Evolutionary conservation across 2,113 vertebrate genomes (phyloP).

Genomic region (Passer montanus): DNA sequence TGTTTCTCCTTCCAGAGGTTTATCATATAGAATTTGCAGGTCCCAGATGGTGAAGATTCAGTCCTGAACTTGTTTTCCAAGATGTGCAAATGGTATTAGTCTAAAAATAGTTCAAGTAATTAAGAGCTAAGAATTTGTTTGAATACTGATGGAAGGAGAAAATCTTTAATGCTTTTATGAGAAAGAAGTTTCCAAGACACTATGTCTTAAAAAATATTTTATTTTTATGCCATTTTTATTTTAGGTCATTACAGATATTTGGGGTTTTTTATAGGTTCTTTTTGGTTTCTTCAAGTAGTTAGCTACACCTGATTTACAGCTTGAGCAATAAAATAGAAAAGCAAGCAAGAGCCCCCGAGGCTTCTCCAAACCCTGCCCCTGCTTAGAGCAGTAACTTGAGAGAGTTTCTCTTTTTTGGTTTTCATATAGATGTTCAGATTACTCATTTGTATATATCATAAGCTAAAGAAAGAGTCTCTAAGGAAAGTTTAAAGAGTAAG

Average conservation of each 20-base stretch:
- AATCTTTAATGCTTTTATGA: neutral
- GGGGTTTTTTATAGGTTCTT: neutral
- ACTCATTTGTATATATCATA: neutral
- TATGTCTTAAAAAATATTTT: neutral
- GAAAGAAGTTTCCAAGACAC: neutral
- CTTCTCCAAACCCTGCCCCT: neutral
- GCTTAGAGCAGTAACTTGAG: neutral
- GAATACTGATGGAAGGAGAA: neutral
- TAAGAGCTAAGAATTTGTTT: neutral
- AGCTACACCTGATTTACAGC: neutral
- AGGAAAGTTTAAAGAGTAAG: neutral
- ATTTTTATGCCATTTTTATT: neutral
- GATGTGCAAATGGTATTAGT: neutral
- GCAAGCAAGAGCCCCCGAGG: neutral
- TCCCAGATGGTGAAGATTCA: neutral
- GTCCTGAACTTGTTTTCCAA: neutral
- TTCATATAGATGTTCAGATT: neutral
- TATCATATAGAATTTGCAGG: neutral
- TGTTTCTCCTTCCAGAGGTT: neutral
- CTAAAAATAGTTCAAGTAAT: constrained; percentile 35
- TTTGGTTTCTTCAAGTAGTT: neutral
- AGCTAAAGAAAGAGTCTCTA: neutral
- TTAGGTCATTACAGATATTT: neutral
- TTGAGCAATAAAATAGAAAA: neutral
- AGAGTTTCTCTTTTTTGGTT: neutral